A percentile compares a stretch with the other conserved stretches of the same genome.
These are phyloP conservation scores for Bucorvus abyssinicus DNA, from an alignment of 2,797 vertebrate species.

Conservation along the genomic window DNA sequence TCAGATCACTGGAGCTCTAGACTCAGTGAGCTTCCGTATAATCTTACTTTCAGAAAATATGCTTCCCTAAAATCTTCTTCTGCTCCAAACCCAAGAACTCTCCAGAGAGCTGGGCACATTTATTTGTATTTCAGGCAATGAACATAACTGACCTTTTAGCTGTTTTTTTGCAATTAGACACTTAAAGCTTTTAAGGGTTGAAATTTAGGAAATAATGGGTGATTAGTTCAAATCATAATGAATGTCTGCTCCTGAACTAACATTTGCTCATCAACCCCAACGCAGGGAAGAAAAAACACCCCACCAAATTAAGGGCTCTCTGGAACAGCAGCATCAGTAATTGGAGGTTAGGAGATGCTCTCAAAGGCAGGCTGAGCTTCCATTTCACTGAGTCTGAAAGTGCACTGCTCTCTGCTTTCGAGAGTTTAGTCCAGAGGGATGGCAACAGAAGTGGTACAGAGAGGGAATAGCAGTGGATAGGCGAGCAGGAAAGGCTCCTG, in stretches of 20 bases:
- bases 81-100: neutral
- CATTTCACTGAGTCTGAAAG: neutral
- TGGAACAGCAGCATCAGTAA: neutral
- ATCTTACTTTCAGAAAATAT: neutral
- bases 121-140: conserved; percentile 41
- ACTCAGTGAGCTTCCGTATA: neutral
- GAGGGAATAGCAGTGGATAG: neutral
- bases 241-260: neutral
- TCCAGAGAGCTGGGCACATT: neutral
- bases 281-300: neutral
- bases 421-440: neutral
- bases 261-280: neutral
- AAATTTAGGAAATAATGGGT: conserved; percentile 1
- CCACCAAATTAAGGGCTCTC: neutral
- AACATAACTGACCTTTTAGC: conserved; percentile 18
- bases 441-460: neutral
- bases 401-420: neutral
- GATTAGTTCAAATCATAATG: neutral
- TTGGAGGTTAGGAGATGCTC: neutral
- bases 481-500: neutral
- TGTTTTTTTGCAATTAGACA: conserved; percentile 12
- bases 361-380: neutral
- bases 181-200: neutral
- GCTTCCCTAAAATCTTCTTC: neutral
- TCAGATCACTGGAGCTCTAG: neutral